Evolutionary conservation across 1,140 invertebrate species (phyloP).

Genomic region (Adoxophyes honmai): DNA sequence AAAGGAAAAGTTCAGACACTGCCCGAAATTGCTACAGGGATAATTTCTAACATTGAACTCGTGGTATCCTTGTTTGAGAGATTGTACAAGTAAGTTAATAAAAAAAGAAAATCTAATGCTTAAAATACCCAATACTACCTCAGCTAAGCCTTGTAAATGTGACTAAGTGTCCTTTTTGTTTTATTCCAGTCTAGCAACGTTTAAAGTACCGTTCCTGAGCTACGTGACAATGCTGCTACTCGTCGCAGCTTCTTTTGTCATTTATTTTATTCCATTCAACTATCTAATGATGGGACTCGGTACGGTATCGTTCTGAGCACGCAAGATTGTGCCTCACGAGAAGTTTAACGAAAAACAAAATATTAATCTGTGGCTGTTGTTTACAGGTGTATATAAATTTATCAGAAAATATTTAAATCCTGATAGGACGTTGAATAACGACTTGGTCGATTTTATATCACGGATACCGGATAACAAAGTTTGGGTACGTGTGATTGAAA

Average conservation of each 20-base stretch:
- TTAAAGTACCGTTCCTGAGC: constrained; percentile 96
- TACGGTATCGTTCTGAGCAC: constrained; percentile 28
- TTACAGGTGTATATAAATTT: constrained; percentile 98
- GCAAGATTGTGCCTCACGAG: no score
- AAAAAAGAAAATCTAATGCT: no score
- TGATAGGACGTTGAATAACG: constrained; percentile 95
- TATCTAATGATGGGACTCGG: constrained; percentile 87
- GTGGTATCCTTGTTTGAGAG: constrained; percentile 92
- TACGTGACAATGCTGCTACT: constrained; percentile 89
- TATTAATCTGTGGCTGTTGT: background rate
- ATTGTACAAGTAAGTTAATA: constrained; percentile 88
- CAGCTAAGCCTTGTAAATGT: no score
- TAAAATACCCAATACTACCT: no score
- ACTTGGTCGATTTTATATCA: constrained; percentile 96
- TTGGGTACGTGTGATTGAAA: constrained; percentile 81
- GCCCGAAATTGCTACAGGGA: constrained; percentile 93
- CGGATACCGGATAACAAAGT: constrained; percentile 95
- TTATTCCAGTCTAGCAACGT: constrained; percentile 91
- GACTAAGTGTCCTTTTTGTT: constrained; percentile 6
- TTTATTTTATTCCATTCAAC: constrained; percentile 94
- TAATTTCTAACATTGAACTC: constrained; percentile 93
- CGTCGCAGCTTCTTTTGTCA: constrained; percentile 80
- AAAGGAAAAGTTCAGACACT: constrained; percentile 92
- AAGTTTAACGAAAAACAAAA: no score
- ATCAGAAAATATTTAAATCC: constrained; percentile 93